A percentile compares a stretch with the other conserved stretches of the same genome.
Evolutionary conservation across 2,888 invertebrate species (phyloP).

Genomic region (Celastrina argiolus): DNA sequence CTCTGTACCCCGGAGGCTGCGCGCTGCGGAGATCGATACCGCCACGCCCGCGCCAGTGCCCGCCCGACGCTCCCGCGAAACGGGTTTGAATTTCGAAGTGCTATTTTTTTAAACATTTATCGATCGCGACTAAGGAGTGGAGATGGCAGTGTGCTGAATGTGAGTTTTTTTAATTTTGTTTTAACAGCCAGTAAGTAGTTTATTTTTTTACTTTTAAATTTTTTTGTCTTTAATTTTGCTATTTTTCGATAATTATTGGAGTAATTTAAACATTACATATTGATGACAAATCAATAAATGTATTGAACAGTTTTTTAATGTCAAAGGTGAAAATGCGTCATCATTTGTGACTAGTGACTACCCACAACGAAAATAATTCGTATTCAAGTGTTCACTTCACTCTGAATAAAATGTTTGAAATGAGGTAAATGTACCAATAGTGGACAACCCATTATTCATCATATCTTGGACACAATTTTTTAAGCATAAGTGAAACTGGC

Average conservation of each 20-base stretch:
- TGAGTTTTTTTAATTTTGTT: neutral
- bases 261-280: neutral
- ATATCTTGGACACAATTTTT: too few species aligned
- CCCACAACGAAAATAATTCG: neutral
- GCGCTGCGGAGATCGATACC: constrained; percentile 60
- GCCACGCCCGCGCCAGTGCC: constrained; percentile 46
- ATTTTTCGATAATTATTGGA: too few species aligned
- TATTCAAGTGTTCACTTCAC: too few species aligned
- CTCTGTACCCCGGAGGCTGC: constrained; percentile 54
- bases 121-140: constrained; percentile 8
- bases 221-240: too few species aligned
- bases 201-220: too few species aligned
- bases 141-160: constrained; percentile 9
- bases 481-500: too few species aligned
- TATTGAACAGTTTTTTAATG: neutral
- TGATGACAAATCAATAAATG: neutral
- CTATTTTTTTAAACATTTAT: constrained; percentile 29
- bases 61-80: constrained; percentile 42
- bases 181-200: neutral
- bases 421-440: neutral
- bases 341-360: neutral
- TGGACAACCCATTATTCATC: too few species aligned
- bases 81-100: constrained; percentile 27
- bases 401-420: neutral
- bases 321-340: neutral